Evolutionary conservation across 1,140 invertebrate genomes (phyloP), one percentile per base, ranked within the genome.

Genomic region (Aporrectodea caliginosa): DNA sequence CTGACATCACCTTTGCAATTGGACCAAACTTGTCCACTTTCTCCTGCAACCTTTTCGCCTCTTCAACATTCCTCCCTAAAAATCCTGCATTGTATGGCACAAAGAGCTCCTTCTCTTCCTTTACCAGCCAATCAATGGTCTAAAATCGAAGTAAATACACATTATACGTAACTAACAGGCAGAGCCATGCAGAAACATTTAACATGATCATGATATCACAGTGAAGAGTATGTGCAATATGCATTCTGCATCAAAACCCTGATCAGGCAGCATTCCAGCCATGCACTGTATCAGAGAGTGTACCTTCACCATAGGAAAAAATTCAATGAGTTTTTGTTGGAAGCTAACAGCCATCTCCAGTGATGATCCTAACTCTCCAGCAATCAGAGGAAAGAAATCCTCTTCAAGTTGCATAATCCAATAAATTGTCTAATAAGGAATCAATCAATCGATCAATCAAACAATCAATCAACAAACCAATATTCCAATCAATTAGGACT

Each of bases 361-460:
- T 0, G 86, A 85, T 69, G 81, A 80, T 58, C 89, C 89, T 0
- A 91, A 90, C 78, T 91, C 89, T 35, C 91, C 91, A 69, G 90
- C 92, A 78, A 94, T 91, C 27, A 94, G 90, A 22, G 93, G 93
- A 90, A 94, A 94, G 78, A 94, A 87, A 81, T 93, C 91, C 75
- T 90, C 90, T 83, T 93, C 91, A 83, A 93, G 90, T 86, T 92
- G 92, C 22, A 92, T 91, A 82, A 92, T 91, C 90, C 91, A 92
- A 83, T 92, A 91, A 81, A 94, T 91, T 34, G 92, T 93, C 93
- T 94, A n/a, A n/a, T n/a, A n/a, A n/a, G n/a, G n/a, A n/a, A n/a
- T n/a, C n/a, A n/a, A n/a, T n/a, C n/a, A n/a, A n/a, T n/a, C n/a
- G n/a, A n/a, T n/a, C n/a, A n/a, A n/a, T n/a, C n/a, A n/a, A n/a